Conservation (phyloP, 2,888 invertebrate species). For the Stomorhina lunata region DNA sequence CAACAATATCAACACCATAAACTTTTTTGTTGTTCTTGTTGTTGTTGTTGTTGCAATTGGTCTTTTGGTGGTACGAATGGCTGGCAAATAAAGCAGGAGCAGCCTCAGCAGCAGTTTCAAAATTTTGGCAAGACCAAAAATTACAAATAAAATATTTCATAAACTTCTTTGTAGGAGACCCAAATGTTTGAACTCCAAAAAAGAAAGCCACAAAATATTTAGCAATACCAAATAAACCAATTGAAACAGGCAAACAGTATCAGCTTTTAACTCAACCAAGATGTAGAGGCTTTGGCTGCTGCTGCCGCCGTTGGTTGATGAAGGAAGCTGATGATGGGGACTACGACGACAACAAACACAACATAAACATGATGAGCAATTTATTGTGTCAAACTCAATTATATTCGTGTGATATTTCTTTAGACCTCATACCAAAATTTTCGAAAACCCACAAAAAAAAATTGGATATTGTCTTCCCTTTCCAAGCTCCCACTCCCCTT, state of each 20-base stretch:
- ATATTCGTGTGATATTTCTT: slow-evolving; percentile 79
- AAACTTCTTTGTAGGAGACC: slow-evolving; percentile 55
- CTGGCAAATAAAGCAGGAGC: slow-evolving; percentile 42
- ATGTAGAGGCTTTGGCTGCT: background rate
- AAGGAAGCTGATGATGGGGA: slow-evolving; percentile 22
- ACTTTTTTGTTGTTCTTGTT: background rate
- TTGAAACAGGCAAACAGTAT: slow-evolving; percentile 50
- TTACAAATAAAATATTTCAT: slow-evolving; percentile 45
- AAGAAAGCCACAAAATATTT: slow-evolving; percentile 34
- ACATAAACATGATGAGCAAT: slow-evolving; percentile 78
- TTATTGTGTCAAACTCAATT: slow-evolving; percentile 81
- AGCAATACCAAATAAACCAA: slow-evolving; percentile 62
- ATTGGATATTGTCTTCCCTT: background rate
- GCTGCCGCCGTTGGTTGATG: background rate
- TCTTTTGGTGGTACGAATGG: slow-evolving; percentile 16
- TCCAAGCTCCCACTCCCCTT: background rate
- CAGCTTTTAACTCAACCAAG: slow-evolving; percentile 18
- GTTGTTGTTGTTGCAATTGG: slow-evolving; percentile 28
- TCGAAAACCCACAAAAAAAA: background rate
- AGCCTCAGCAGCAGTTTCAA: slow-evolving; percentile 68
- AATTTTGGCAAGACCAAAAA: slow-evolving; percentile 39
- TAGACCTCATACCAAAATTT: slow-evolving; percentile 66
- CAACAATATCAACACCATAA: slow-evolving; percentile 71
- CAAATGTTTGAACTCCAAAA: slow-evolving; percentile 58
- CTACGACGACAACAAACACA: slow-evolving; percentile 69